Conservation (phyloP, 2,113 vertebrate species). For the Empidonax alnorum region DNA sequence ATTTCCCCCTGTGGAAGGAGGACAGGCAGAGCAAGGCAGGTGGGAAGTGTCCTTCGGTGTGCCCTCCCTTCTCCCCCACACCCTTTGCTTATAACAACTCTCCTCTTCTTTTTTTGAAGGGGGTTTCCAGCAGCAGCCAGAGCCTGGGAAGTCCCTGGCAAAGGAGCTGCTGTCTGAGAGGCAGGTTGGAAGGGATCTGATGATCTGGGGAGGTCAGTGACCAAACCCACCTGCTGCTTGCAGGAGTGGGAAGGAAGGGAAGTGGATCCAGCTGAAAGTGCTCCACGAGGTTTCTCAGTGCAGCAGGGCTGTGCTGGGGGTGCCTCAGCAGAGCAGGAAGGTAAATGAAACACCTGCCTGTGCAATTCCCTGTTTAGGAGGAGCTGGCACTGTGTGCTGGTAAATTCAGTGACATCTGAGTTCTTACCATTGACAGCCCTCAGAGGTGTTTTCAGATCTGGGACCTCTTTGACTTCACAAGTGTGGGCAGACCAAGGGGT, state of each 20-base stretch:
- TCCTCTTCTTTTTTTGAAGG: background rate
- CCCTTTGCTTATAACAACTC: background rate
- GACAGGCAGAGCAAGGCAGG: background rate
- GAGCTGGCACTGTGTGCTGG: background rate
- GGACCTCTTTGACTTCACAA: background rate
- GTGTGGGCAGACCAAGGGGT: background rate
- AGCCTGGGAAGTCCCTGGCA: conserved; percentile 68
- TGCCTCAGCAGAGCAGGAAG: background rate
- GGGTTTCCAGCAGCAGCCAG: conserved; percentile 33
- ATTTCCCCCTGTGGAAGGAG: background rate
- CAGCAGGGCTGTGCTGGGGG: background rate
- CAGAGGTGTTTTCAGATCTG: background rate
- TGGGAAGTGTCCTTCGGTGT: background rate
- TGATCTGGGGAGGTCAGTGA: background rate
- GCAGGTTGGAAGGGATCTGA: background rate
- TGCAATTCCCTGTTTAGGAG: background rate
- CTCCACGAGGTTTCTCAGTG: background rate
- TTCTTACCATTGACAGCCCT: background rate
- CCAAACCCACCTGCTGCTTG: background rate
- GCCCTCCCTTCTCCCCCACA: background rate
- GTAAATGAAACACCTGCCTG: background rate
- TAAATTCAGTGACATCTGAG: background rate
- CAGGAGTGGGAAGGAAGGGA: background rate
- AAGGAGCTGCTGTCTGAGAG: background rate
- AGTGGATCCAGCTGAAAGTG: background rate